Conservation (phyloP, 2,888 invertebrate genomes). For the Eubasilissa splendida region DNA sequence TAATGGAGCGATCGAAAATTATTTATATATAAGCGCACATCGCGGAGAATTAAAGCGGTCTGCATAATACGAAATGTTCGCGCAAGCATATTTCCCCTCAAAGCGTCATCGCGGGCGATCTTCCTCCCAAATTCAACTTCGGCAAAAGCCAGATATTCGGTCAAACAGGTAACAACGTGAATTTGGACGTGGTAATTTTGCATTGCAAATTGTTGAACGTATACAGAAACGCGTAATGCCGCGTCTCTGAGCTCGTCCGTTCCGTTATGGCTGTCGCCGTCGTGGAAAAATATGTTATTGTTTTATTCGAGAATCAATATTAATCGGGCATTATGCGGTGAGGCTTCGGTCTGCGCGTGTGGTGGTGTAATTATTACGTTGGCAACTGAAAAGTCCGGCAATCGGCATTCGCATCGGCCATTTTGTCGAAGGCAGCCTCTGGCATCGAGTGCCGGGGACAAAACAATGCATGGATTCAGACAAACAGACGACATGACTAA, state of each 20-base stretch:
- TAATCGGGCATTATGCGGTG: slow-evolving; percentile 23
- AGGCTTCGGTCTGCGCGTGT: slow-evolving; percentile 12
- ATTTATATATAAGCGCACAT: too few species aligned
- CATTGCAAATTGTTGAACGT: too few species aligned
- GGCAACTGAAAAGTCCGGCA: slow-evolving; percentile 37
- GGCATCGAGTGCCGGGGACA: slow-evolving; percentile 20
- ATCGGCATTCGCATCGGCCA: slow-evolving; percentile 43
- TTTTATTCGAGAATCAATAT: slow-evolving; percentile 29
- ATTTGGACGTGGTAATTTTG: too few species aligned
- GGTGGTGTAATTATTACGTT: slow-evolving; percentile 23
- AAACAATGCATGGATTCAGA: slow-evolving; percentile 32
- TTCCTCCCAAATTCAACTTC: too few species aligned
- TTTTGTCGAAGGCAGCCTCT: slow-evolving; percentile 36
- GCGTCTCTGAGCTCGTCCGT: neutral
- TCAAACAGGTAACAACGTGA: too few species aligned
- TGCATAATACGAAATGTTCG: too few species aligned
- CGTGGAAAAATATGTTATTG: slow-evolving; percentile 10
- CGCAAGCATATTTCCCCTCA: too few species aligned
- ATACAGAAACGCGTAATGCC: too few species aligned
- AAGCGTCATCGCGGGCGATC: too few species aligned
- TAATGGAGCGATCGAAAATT: too few species aligned
- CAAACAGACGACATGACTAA: slow-evolving; percentile 43
- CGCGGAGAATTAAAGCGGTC: too few species aligned
- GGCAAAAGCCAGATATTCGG: too few species aligned
- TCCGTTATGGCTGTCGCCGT: slow-evolving; percentile 8